Base-by-base conservation (phyloP, 2,797 vertebrate genomes). In the Molossus molossus region DNA sequence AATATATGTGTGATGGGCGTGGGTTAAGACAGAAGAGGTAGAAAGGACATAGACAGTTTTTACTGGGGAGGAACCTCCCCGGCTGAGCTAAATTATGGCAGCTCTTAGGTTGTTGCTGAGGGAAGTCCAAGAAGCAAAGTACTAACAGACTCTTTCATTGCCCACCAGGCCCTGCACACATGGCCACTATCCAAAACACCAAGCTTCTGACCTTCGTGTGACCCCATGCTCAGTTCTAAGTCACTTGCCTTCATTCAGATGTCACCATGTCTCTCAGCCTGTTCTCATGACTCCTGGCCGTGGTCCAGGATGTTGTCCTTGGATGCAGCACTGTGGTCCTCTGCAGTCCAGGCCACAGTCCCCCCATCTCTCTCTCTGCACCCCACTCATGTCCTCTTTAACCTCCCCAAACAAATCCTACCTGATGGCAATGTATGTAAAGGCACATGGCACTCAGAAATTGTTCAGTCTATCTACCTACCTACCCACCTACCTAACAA, bases 261-360 rank as follows among this genome's bases (percentile, higher is more conserved):
- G 18, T 65, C 15, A 3, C 37, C 72, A 29, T 0, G 4, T 25
- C 33, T 85, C 65, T 37, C 57, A 48, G 27, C 6, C 21, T 6
- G 0, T 9, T 12, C 48, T 12, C 13, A 0, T 48, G 10, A 9
- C 11, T 70, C 37, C 50, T 72, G 45, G 29, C 33, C 25, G 18
- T 0, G 5, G 13, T n/a, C 45, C 0, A 0, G 27, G 27, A 27
- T 0, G 3, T 14, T 2, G 0, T 12, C 57, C 73, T 45, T 4
- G 25, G 25, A 33, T 1, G 6, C 55, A 33, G 23, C 45, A 45
- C 18, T 1, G 3, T 12, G 33, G 18, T 33, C 81, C 80, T 65
- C 33, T 40, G 8, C 4, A 65, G 23, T 2, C 3, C 55, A n/a
- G 69, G 14, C 50, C 62, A 5, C 25, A 3, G 37, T 17, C 4